A percentile compares a stretch with the other conserved stretches of the same genome.
phyloP scores from a whole-genome alignment of 2,797 vertebrate genomes.

The Ciconia nigra region DNA sequence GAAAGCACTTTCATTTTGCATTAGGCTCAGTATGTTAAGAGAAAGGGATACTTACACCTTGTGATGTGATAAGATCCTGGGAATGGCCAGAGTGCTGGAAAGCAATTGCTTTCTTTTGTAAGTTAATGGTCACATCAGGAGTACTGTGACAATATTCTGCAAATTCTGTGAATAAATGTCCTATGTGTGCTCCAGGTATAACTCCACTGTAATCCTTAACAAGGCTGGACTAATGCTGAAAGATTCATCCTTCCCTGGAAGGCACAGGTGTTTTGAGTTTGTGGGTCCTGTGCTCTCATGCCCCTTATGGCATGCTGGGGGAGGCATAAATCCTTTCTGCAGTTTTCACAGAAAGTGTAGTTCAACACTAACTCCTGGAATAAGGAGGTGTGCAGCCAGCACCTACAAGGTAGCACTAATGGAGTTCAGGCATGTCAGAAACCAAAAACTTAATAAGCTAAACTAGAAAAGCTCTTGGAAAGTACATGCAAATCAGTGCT shows the following conservation, averaged over 20 bases:
- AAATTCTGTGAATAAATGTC: neutral
- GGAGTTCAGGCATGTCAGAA: neutral
- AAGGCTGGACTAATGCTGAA: neutral
- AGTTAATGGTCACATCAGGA: neutral
- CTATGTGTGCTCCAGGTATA: neutral
- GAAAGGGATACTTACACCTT: neutral
- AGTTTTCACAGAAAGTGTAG: neutral
- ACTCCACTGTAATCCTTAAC: neutral
- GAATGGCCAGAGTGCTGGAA: neutral
- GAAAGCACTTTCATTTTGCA: neutral
- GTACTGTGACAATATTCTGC: neutral
- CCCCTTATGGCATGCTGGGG: neutral
- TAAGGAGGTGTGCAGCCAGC: neutral
- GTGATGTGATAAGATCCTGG: neutral
- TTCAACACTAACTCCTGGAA: neutral
- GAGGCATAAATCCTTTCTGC: neutral
- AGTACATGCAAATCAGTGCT: neutral
- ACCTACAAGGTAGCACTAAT: neutral
- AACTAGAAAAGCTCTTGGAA: neutral
- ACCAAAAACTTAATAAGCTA: neutral
- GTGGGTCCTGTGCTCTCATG: neutral
- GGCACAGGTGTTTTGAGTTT: neutral
- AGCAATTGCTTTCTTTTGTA: neutral
- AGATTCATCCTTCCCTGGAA: neutral
- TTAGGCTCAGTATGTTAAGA: neutral